A percentile compares a stretch with the other conserved stretches of the same genome.
Conservation (phyloP, 2,797 vertebrate species). For the Telmatherina bonti region DNA sequence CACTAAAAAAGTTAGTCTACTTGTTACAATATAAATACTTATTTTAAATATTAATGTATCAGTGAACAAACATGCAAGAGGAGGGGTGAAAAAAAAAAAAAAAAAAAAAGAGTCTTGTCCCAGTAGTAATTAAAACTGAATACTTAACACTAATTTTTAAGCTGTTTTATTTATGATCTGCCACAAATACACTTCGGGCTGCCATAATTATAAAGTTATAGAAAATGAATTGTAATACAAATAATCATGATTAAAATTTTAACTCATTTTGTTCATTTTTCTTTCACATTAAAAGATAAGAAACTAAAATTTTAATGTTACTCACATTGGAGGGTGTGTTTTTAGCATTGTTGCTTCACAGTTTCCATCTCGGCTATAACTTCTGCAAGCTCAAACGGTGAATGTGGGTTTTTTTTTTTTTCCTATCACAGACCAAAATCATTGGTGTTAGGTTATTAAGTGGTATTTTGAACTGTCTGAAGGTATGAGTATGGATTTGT, state of each 20-base stretch:
- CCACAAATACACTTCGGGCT: neutral
- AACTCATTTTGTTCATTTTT: neutral
- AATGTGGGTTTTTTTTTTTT: too few relatives aligned
- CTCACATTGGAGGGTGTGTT: neutral
- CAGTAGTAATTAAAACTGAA: neutral
- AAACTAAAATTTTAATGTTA: neutral
- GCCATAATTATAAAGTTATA: neutral
- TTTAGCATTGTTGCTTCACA: neutral
- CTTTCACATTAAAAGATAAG: neutral
- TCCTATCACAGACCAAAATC: neutral
- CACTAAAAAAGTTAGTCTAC: neutral
- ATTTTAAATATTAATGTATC: neutral
- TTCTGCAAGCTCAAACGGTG: neutral
- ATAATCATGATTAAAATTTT: neutral
- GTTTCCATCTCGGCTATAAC: neutral
- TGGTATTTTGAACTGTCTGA: neutral
- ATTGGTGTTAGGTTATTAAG: neutral
- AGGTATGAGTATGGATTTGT: neutral
- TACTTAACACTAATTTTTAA: neutral
- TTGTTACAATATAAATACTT: neutral
- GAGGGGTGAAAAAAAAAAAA: neutral
- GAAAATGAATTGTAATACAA: neutral
- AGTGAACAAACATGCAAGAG: neutral
- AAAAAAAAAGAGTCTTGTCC: too few relatives aligned
- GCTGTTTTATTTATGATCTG: slow-evolving; percentile 1